A percentile compares a stretch with the other conserved stretches of the same genome.
Evolutionary conservation across 2,888 invertebrate genomes (phyloP).

Genomic region (Oligia fasciuncula): DNA sequence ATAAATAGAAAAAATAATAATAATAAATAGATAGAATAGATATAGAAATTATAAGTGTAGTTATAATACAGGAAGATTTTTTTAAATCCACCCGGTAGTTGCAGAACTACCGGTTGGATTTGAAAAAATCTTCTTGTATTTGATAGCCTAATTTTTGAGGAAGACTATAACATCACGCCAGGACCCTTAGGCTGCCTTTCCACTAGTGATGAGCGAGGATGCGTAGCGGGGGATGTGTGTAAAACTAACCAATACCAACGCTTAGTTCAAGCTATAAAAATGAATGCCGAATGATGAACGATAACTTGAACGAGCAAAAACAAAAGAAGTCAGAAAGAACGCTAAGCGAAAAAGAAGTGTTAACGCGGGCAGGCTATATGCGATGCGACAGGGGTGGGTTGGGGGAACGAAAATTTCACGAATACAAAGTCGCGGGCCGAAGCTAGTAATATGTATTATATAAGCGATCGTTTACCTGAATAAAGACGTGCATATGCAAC

Average conservation of each 20-base stretch:
- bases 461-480: not conserved
- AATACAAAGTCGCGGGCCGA: not conserved
- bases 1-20: too few species aligned
- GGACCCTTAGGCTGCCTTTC: not conserved
- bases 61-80: too few species aligned
- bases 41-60: too few species aligned
- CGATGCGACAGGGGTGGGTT: not conserved
- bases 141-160: not conserved
- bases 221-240: too few species aligned
- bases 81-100: too few species aligned
- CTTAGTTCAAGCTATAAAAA: too few species aligned
- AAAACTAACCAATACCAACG: too few species aligned
- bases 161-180: not conserved
- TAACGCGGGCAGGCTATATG: not conserved
- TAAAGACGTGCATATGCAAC: not conserved
- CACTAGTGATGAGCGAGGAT: too few species aligned
- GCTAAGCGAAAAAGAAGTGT: not conserved
- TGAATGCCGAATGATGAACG: too few species aligned
- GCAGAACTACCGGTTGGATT: too few species aligned
- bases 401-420: not conserved
- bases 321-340: not conserved
- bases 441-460: not conserved
- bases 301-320: not conserved
- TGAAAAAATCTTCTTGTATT: not conserved
- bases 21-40: too few species aligned